Base-by-base conservation (phyloP, 2,113 vertebrate genomes). In the Pan troglodytes region DNA sequence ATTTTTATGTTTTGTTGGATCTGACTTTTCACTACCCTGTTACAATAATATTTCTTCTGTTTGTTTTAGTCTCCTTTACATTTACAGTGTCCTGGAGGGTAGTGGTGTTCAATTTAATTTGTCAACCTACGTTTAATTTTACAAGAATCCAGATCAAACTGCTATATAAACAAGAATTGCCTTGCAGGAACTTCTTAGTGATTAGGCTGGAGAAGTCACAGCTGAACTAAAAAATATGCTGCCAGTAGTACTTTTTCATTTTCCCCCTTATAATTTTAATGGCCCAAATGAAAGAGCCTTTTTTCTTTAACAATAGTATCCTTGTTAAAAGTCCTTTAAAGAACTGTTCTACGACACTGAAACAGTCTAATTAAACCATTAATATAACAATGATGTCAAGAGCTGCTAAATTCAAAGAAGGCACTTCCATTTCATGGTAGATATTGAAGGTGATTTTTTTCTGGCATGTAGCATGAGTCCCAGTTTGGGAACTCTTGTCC, bases 271-370 rank as follows among this genome's bases (percentile, higher is more conserved):
- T 95, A 97, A 94, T 94, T 95, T 97, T 96, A 97, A 79, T 72
- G 43, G 76, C 38, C 81, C 80, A 73, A 96, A 95, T 81, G 95
- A 95, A 96, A 95, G 92, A 75, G 80, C 93, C 80, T 68, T 82
- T 97, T 97, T 89, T 32, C 86, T 91, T 88, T 88, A 79, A 98
- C 96, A 98, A 97, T 82, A 92, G 83, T 75, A 61, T 91, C 96
- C 87, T 97, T 98, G 96, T 97, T 96, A 64, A 93, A 96, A 93
- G 86, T 30, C 27, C 57, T 95, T 97, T 95, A 84, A 88, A 50
- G 38, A 87, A 45, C 57, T 79, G 61, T 70, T 93, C 61, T 75
- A 83, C 67, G 61, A 70, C 80, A 73, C 11, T 64, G 70, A 93
- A 90, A 88, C 57, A 18, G 17, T 89, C 80, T 95, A 88, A 97